Conservation (phyloP, 2,113 vertebrate species). For the Misgurnus anguillicaudatus region DNA sequence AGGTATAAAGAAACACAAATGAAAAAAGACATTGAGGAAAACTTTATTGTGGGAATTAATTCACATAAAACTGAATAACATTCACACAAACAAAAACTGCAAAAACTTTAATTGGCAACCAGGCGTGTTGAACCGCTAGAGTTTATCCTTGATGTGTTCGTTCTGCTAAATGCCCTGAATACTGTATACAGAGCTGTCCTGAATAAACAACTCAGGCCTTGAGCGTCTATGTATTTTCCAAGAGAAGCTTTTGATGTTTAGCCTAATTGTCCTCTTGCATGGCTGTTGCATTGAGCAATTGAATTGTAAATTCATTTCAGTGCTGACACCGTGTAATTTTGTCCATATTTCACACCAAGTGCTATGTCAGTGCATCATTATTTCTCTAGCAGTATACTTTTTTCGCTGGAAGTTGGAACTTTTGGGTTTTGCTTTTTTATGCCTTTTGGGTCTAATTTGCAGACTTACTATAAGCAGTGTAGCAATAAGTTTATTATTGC, state of each 20-base stretch:
- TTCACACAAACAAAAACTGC: background rate
- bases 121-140: background rate
- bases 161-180: conserved; percentile 1
- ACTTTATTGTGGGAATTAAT: too few species aligned
- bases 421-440: conserved; percentile 1
- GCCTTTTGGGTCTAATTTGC: background rate
- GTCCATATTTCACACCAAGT: background rate
- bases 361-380: background rate
- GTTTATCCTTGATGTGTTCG: conserved; percentile 8
- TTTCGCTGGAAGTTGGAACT: conserved; percentile 1
- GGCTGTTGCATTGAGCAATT: conserved; percentile 19
- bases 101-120: background rate
- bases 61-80: background rate
- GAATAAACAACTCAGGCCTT: conserved; percentile 26
- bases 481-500: background rate
- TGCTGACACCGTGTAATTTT: conserved; percentile 2
- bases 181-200: background rate
- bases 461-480: background rate
- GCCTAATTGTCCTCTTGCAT: conserved; percentile 14
- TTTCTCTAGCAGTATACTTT: background rate
- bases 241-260: conserved; percentile 30
- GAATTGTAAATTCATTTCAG: conserved; percentile 23
- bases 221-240: conserved; percentile 24
- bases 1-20: conserved; percentile 70
- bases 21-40: background rate